These are phyloP conservation scores for Halcyon badia DNA, from an alignment of 2,797 vertebrate genomes.

Conservation along the genomic window DNA sequence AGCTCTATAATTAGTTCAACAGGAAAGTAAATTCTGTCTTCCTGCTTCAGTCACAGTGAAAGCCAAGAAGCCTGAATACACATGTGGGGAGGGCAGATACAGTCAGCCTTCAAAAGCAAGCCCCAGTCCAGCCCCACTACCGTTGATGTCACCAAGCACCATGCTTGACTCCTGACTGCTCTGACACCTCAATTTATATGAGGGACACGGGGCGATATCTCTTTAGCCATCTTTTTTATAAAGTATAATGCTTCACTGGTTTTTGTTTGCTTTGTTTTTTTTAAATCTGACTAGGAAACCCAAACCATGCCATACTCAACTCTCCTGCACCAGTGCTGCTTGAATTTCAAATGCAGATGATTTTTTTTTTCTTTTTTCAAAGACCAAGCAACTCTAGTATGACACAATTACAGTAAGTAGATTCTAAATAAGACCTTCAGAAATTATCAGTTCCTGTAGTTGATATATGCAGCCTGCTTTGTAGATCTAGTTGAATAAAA, in stretches of 20 bases:
- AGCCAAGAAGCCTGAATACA: background rate
- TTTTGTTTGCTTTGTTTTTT: background rate
- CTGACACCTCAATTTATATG: background rate
- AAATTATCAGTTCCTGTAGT: background rate
- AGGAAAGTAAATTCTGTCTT: constrained; percentile 1
- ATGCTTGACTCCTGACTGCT: background rate
- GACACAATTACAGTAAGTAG: background rate
- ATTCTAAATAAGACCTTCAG: constrained; percentile 4
- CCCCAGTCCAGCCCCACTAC: accelerated
- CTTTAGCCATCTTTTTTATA: background rate
- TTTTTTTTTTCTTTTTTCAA: background rate
- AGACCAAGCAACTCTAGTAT: background rate
- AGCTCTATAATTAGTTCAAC: constrained; percentile 1
- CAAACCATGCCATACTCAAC: background rate
- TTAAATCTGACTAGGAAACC: background rate
- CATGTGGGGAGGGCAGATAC: background rate
- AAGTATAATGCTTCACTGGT: background rate
- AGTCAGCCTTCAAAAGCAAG: background rate
- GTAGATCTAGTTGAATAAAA: background rate
- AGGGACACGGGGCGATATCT: background rate
- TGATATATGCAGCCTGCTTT: background rate
- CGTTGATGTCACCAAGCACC: accelerated
- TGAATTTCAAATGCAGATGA: background rate
- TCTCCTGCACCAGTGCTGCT: background rate
- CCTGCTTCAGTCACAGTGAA: background rate